These are phyloP conservation scores for Hymenochirus boettgeri DNA, from an alignment of 2,113 vertebrate species.

Conservation along the genomic window DNA sequence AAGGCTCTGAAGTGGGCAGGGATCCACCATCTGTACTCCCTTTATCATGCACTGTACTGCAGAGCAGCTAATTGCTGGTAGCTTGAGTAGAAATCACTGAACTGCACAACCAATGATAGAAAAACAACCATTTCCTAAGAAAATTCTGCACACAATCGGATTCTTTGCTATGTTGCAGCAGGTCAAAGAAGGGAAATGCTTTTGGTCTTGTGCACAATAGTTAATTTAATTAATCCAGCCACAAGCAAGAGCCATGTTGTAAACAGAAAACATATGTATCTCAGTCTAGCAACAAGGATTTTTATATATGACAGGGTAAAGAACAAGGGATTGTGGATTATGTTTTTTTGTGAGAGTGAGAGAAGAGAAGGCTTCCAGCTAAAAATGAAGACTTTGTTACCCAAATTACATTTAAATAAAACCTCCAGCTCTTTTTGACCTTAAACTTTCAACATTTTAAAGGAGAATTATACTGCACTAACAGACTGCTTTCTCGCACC, in stretches of 20 bases:
- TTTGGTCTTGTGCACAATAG: neutral
- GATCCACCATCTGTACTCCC: slow-evolving; percentile 22
- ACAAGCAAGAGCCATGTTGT: neutral
- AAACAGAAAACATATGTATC: slow-evolving; percentile 11
- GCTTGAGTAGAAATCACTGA: slow-evolving; percentile 35
- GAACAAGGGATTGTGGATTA: too few relatives aligned
- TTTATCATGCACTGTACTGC: slow-evolving; percentile 21
- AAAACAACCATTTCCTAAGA: slow-evolving; percentile 13
- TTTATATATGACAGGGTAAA: too few relatives aligned
- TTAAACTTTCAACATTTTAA: too few relatives aligned
- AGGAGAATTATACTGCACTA: too few relatives aligned
- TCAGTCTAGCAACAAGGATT: too few relatives aligned
- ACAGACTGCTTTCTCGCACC: too few relatives aligned
- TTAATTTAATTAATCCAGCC: neutral
- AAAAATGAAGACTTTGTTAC: too few relatives aligned
- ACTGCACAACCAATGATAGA: slow-evolving; percentile 21
- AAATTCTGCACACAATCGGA: slow-evolving; percentile 23
- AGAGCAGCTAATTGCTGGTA: slow-evolving; percentile 35
- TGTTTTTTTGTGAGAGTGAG: too few relatives aligned
- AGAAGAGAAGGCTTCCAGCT: too few relatives aligned
- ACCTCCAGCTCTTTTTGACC: too few relatives aligned
- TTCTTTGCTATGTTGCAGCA: slow-evolving; percentile 17
- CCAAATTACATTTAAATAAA: too few relatives aligned
- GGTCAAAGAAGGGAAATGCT: slow-evolving; percentile 21
- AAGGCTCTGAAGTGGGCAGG: slow-evolving; percentile 16